These are phyloP conservation scores for Adoxophyes honmai DNA, from an alignment of 1,140 invertebrate genomes.

Conservation along the genomic window DNA sequence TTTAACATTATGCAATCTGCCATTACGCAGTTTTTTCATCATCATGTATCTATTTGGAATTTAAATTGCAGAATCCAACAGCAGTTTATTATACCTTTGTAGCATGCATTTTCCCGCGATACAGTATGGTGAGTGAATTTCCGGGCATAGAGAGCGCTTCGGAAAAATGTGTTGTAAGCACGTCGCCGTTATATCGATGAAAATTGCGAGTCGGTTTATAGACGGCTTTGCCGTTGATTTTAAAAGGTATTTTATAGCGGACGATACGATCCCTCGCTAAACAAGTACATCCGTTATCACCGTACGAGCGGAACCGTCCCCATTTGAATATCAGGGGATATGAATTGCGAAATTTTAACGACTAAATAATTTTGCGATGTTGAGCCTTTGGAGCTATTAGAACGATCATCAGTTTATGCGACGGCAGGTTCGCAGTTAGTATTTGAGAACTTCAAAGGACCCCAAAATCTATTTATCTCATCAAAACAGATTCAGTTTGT, in stretches of 20 bases:
- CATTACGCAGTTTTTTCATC: too few relatives aligned
- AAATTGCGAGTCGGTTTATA: neutral
- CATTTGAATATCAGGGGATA: too few relatives aligned
- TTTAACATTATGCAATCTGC: too few relatives aligned
- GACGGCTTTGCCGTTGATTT: neutral
- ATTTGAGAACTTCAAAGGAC: neutral
- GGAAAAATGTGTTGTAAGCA: slow-evolving; percentile 1
- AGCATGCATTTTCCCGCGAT: slow-evolving; percentile 3
- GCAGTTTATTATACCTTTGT: too few relatives aligned
- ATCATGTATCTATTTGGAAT: too few relatives aligned
- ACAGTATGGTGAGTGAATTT: slow-evolving; percentile 14
- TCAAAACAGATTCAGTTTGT: slow-evolving; percentile 22
- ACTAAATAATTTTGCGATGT: too few relatives aligned
- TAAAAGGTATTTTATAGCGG: too few relatives aligned
- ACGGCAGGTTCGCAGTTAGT: neutral
- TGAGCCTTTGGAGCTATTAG: neutral
- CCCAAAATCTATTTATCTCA: neutral
- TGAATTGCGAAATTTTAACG: too few relatives aligned
- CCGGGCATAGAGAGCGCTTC: slow-evolving; percentile 6
- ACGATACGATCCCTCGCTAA: too few relatives aligned
- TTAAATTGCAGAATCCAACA: too few relatives aligned
- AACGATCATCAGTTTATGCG: neutral
- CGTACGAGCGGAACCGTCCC: too few relatives aligned
- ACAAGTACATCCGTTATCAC: too few relatives aligned
- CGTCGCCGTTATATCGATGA: neutral